Conservation (phyloP, 64 coral and sea anemone genomes). For the Anthopleura sola region DNA sequence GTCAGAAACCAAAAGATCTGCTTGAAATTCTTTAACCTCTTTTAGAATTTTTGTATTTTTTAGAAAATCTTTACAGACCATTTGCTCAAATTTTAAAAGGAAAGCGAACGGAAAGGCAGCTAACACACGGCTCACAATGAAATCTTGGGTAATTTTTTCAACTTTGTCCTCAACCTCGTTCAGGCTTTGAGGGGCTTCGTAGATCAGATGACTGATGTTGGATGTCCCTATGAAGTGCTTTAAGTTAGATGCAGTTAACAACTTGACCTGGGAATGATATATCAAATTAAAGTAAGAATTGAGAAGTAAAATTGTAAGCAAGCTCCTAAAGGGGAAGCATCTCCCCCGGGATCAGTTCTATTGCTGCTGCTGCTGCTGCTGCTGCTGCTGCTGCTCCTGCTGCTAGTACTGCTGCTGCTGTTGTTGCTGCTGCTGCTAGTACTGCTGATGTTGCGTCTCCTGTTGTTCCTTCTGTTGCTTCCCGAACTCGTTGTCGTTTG, state of each 20-base stretch:
- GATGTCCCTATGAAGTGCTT: neutral
- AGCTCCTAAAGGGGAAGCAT: too few relatives aligned
- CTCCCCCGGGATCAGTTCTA: too few relatives aligned
- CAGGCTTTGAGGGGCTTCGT: neutral
- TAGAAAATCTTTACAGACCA: neutral
- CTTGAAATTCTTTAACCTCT: neutral
- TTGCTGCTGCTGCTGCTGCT: too few relatives aligned
- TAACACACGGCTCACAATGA: neutral
- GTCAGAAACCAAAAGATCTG: neutral
- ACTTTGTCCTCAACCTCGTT: neutral
- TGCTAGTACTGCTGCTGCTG: too few relatives aligned
- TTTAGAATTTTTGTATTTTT: neutral
- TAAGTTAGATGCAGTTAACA: neutral
- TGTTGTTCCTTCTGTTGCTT: too few relatives aligned
- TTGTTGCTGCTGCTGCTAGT: too few relatives aligned
- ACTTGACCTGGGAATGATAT: neutral
- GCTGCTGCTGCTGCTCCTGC: too few relatives aligned
- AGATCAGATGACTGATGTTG: neutral
- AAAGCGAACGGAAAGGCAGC: neutral
- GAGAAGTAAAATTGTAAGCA: neutral
- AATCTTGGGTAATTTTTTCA: neutral
- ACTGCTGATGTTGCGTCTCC: too few relatives aligned
- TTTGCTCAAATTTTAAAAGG: neutral
- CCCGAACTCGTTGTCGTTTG: too few relatives aligned
- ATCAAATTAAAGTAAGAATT: neutral